Conservation (phyloP, 2,113 vertebrate genomes). For the Nipponia nippon region DNA sequence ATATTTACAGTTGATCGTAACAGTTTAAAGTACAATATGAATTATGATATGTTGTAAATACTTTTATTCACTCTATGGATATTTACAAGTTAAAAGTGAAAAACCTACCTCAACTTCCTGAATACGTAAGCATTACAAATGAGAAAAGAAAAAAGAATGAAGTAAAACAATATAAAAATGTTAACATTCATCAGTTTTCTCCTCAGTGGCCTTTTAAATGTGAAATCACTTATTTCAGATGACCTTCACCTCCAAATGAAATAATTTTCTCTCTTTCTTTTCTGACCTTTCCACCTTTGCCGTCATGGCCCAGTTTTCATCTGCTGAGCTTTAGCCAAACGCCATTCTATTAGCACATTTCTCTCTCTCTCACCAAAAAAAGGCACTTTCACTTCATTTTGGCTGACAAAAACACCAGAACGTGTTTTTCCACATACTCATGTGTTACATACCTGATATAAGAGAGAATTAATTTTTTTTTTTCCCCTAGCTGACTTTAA, state of each 20-base stretch:
- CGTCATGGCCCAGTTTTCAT: not conserved
- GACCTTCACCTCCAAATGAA: not conserved
- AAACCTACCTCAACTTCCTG: slow-evolving; percentile 83
- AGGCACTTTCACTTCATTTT: not conserved
- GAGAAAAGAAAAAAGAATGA: slow-evolving; percentile 72
- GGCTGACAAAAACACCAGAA: not conserved
- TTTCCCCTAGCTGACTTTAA: not conserved
- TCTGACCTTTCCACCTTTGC: not conserved
- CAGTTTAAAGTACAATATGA: not conserved
- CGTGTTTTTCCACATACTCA: not conserved
- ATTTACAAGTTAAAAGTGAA: slow-evolving; percentile 66
- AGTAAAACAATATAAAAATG: slow-evolving; percentile 60
- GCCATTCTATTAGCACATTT: not conserved
- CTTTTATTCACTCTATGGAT: slow-evolving; percentile 5
- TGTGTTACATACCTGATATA: not conserved
- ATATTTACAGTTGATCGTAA: slow-evolving; percentile 16
- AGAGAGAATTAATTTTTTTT: not conserved
- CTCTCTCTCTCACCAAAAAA: not conserved
- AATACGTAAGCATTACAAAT: slow-evolving; percentile 75
- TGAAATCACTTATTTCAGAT: slow-evolving; percentile 33
- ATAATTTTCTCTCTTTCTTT: not conserved
- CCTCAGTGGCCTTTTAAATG: slow-evolving; percentile 16
- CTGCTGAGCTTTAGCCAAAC: not conserved
- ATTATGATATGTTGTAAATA: not conserved
- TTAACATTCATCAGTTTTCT: slow-evolving; percentile 58